Evolutionary conservation across 2,113 vertebrate species (phyloP), one percentile per base, ranked within the genome.

Genomic region (Typhlomys cinereus): DNA sequence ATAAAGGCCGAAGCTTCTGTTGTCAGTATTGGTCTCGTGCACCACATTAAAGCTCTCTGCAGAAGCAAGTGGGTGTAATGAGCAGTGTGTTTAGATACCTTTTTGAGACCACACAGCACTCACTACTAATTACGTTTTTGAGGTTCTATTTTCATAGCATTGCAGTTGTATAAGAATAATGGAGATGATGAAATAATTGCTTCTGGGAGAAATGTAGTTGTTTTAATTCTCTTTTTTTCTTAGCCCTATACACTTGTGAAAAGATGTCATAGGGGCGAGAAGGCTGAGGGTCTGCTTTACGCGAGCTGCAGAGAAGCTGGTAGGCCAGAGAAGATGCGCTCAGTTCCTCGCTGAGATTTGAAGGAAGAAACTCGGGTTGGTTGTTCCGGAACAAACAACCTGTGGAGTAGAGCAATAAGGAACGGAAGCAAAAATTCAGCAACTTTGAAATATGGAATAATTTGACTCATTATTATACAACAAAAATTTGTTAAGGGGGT

Each of bases 1-100:
- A 88, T 96, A 92, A 96, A 96, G 96, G 78, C 95, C n/a, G 94
- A 64, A 96, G 94, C 91, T 96, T 95, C 94, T 97, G 89, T 93
- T 95, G 92, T 95, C 91, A 87, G 61, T 84, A 6, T 81, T 94
- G 90, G 93, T 66, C 91, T 96, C 80, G 61, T 84, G 73, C 18
- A 94, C 10, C 80, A 52, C 48, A n/a, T 96, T 93, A 66, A 78
- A 95, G 95, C 95, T 90, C 76, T 84, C 67, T 97, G 93, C 93
- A 94, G 4, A 94, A 96, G 10, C 93, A 89, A 0, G n/a, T 93
- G 95, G 95, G 91, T 88, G 71, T 1, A 27, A 25, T 1, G 14
- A 87, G 18, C 44, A 59, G 2, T 88, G 5, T 96, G 74, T 54
- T 96, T 91, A 59, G 70, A 25, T 85, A 25, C 85, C 67, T 95